phyloP scores from a whole-genome alignment of 1,140 invertebrate genomes.

The Aphelenchoides besseyi region DNA sequence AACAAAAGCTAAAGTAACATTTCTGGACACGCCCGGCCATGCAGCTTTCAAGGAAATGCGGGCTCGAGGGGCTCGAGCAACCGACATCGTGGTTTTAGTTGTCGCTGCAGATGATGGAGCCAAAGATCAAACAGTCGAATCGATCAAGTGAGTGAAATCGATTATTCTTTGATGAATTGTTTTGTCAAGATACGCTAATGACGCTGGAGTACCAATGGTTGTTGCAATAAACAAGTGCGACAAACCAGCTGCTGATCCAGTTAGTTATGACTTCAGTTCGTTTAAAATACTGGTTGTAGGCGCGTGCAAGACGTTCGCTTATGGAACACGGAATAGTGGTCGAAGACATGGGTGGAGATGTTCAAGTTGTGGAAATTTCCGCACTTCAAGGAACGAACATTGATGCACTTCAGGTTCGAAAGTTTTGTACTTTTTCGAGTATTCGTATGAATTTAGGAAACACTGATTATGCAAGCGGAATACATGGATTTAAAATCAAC shows the following conservation, averaged over 20 bases:
- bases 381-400: slow-evolving; percentile 70
- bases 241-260: slow-evolving; percentile 75
- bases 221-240: slow-evolving; percentile 99
- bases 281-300: slow-evolving; percentile 65
- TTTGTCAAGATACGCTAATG: slow-evolving; percentile 52
- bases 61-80: slow-evolving; percentile 79
- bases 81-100: slow-evolving; percentile 91
- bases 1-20: slow-evolving; percentile 77
- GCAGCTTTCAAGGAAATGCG: slow-evolving; percentile 70
- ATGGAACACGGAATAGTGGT: slow-evolving; percentile 74
- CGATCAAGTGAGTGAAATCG: slow-evolving; percentile 65
- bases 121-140: slow-evolving; percentile 86
- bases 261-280: slow-evolving; percentile 33
- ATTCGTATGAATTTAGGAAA: slow-evolving; percentile 77
- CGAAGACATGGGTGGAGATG: slow-evolving; percentile 84
- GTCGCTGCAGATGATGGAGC: slow-evolving; percentile 98
- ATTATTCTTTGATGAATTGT: slow-evolving; percentile 12
- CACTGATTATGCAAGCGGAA: slow-evolving; percentile 78
- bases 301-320: slow-evolving; percentile 73
- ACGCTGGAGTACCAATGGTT: slow-evolving; percentile 78
- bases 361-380: slow-evolving; percentile 85
- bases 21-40: slow-evolving; percentile 99
- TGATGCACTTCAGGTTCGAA: slow-evolving; percentile 41
- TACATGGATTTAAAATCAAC: slow-evolving; percentile 76
- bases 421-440: slow-evolving; percentile 67